These are phyloP conservation scores for Drosophila dives DNA, from an alignment of 2,888 invertebrate species.

Conservation along the genomic window DNA sequence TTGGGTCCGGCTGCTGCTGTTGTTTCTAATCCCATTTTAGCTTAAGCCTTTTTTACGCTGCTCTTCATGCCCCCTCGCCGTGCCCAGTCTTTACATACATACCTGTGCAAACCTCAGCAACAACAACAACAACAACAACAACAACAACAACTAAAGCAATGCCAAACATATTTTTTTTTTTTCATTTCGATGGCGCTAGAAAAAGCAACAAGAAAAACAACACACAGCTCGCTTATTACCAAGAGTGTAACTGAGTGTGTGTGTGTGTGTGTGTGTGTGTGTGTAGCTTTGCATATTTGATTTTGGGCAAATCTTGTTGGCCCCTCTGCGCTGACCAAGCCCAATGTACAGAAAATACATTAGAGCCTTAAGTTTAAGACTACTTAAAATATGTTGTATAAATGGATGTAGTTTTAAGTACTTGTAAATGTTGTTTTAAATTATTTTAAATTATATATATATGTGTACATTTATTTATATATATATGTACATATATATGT, in stretches of 20 bases:
- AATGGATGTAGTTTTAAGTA: neutral
- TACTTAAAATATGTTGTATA: constrained; percentile 10
- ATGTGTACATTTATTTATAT: too few relatives aligned
- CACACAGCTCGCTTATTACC: constrained; percentile 40
- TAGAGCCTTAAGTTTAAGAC: constrained; percentile 2
- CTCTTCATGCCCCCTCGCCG: constrained; percentile 53
- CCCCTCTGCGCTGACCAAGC: constrained; percentile 14
- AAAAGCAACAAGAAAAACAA: constrained; percentile 53
- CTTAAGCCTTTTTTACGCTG: constrained; percentile 75
- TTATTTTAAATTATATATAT: neutral
- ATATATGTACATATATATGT: too few relatives aligned
- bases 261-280: constrained; percentile 10
- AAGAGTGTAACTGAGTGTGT: constrained; percentile 6
- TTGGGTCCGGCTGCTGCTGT: constrained; percentile 36
- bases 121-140: constrained; percentile 18
- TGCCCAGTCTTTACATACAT: constrained; percentile 34
- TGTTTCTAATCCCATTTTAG: constrained; percentile 78
- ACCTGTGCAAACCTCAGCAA: constrained; percentile 14
- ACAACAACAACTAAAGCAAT: constrained; percentile 23
- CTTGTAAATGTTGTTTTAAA: neutral
- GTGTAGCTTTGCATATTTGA: constrained; percentile 51
- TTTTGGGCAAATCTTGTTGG: constrained; percentile 36
- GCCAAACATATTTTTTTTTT: constrained; percentile 29
- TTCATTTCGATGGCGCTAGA: constrained; percentile 23
- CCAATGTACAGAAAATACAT: neutral